These are phyloP conservation scores for Triplophysa yarkandensis DNA, from an alignment of 2,797 vertebrate genomes.

Conservation along the genomic window DNA sequence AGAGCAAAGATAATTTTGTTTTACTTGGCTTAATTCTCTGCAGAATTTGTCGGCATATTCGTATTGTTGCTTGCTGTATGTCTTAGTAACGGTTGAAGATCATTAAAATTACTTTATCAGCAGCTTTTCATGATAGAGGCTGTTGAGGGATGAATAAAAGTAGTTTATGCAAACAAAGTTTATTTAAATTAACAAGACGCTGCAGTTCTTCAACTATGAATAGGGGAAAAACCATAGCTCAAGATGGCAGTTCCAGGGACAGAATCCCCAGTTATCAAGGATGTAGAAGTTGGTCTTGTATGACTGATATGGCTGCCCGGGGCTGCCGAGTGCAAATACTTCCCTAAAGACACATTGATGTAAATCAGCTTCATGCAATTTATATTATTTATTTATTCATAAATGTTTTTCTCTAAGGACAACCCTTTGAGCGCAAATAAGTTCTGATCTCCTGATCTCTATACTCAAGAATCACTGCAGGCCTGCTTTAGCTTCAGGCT, in stretches of 20 bases:
- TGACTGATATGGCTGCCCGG: no score
- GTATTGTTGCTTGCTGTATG: not conserved
- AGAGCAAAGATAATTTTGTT: not conserved
- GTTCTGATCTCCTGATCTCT: constrained; percentile 23
- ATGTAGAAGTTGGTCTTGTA: no score
- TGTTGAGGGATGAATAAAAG: not conserved
- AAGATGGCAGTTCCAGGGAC: no score
- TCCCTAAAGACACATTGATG: not conserved
- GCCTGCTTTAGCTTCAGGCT: constrained; percentile 18
- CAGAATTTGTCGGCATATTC: not conserved
- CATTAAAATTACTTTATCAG: not conserved
- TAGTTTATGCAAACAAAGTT: not conserved
- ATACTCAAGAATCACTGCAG: not conserved
- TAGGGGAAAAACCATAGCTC: no score
- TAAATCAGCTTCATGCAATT: not conserved
- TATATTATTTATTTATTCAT: constrained; percentile 12
- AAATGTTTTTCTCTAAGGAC: constrained; percentile 11
- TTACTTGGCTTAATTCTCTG: not conserved
- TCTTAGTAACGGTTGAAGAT: not conserved
- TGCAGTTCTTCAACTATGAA: no score
- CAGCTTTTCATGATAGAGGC: not conserved
- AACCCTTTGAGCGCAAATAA: constrained; percentile 8
- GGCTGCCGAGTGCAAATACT: no score
- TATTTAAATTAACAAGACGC: no score
- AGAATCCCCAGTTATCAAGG: no score